Evolutionary conservation across 2,888 invertebrate species (phyloP), one percentile per base, ranked within the genome.

Genomic region (Leptopilina drosophilae): DNA sequence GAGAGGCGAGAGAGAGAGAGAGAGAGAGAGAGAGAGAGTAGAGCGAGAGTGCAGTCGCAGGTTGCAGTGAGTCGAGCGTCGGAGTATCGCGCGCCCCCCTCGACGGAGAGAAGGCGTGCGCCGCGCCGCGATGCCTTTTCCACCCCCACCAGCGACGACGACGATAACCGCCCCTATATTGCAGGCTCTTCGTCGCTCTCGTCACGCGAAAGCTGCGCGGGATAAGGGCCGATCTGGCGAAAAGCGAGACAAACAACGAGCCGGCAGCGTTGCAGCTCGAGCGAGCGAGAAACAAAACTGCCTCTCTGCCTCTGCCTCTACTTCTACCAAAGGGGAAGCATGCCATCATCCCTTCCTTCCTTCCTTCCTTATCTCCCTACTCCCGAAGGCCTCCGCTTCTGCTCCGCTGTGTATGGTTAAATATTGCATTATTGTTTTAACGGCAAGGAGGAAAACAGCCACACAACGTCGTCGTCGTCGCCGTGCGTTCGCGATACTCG

Each of bases 361-460:
- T 66, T 65, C 67, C 64, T 83, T 83, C 85, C 86, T 85, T 87
- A 85, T 83, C 87, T 86, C 87, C 87, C 88, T 85, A 86, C 87
- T 85, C 82, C 82, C 78, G 82, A 78, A 82, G 81, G 84, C 80
- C 85, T 85, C 84, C 83, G 84, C 82, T 84, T 82, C 84, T 84
- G 64, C 83, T 83, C 84, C 84, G 78, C 83, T 88, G 86, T 90
- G 89, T 90, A 90, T 88, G 90, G 89, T 90, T 91, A 90, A 91
- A 91, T 91, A 91, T 91, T 90, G 91, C 90, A 91, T 91, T 90
- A 90, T 91, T 91, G 90, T 91, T 90, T 90, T 90, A 91, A 90
- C 90, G 89, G 90, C 86, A 88, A 88, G 88, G 88, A 88, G 87
- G 89, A 90, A 89, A 90, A 89, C 89, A 90, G 86, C 84, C 84